These are phyloP conservation scores for Phytoseiulus persimilis DNA, from an alignment of 2,888 invertebrate species.

Conservation along the genomic window DNA sequence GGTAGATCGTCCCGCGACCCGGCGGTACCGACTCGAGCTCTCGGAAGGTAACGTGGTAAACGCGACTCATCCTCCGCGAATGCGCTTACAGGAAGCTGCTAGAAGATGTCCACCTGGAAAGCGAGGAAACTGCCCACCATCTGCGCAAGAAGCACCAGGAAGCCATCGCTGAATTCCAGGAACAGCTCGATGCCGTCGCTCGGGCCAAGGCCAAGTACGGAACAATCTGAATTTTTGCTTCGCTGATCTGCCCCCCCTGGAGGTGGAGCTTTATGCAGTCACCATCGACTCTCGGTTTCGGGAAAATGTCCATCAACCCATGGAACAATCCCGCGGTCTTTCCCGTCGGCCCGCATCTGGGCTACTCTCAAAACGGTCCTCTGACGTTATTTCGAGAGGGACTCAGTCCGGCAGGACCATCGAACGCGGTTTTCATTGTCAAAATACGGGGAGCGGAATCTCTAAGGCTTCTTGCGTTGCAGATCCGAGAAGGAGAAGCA, in stretches of 20 bases:
- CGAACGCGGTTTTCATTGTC: too few species aligned
- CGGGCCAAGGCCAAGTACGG: constrained; percentile 71
- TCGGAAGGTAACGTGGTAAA: too few species aligned
- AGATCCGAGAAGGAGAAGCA: constrained; percentile 97
- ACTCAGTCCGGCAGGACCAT: too few species aligned
- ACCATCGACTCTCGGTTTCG: not conserved
- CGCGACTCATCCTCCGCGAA: not conserved
- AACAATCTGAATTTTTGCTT: not conserved
- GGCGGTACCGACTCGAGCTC: too few species aligned
- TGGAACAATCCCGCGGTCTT: too few species aligned
- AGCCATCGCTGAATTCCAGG: constrained; percentile 93
- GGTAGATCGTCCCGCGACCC: too few species aligned
- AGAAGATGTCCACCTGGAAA: constrained; percentile 96
- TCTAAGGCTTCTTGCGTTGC: constrained; percentile 50
- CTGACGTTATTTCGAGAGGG: too few species aligned
- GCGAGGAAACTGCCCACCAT: constrained; percentile 89
- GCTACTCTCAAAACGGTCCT: too few species aligned
- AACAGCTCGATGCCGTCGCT: constrained; percentile 92
- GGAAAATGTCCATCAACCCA: too few species aligned
- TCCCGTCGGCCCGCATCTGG: too few species aligned
- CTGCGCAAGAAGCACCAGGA: constrained; percentile 98
- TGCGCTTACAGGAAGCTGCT: constrained; percentile 67
- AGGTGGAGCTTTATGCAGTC: not conserved
- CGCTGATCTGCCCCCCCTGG: too few species aligned
- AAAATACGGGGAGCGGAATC: not conserved